Conservation (phyloP, 2,888 invertebrate genomes). For the Eurytoma adleriae region DNA sequence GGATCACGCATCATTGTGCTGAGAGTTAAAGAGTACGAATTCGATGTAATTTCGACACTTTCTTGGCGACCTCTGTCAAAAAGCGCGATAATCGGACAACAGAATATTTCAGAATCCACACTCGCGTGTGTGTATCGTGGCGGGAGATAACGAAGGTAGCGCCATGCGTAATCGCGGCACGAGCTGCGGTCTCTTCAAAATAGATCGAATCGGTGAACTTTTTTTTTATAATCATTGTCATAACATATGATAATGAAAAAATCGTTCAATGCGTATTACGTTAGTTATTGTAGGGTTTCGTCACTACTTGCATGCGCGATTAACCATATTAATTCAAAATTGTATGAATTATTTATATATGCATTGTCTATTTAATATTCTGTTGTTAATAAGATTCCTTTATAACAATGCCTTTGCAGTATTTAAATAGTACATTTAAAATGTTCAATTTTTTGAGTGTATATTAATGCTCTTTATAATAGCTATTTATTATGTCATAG, state of each 20-base stretch:
- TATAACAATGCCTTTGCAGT: background rate
- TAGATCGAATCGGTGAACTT: background rate
- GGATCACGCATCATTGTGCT: slow-evolving; percentile 31
- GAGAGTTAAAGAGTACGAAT: slow-evolving; percentile 1
- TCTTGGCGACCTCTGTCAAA: slow-evolving; percentile 3
- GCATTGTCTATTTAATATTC: background rate
- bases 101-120: background rate
- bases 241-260: background rate
- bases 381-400: background rate
- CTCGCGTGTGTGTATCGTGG: background rate
- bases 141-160: slow-evolving; percentile 21
- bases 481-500: too few species aligned
- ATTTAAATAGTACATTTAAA: background rate
- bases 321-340: background rate
- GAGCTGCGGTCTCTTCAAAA: slow-evolving; percentile 8
- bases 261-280: background rate
- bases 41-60: background rate
- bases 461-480: too few species aligned
- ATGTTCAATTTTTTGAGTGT: background rate
- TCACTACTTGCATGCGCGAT: background rate
- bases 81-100: background rate
- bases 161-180: background rate
- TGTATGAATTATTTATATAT: background rate
- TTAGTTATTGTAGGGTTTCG: background rate
- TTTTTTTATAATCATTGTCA: slow-evolving; percentile 6